Conservation (phyloP, 1,140 invertebrate genomes). For the Drosophila ercepeae region DNA sequence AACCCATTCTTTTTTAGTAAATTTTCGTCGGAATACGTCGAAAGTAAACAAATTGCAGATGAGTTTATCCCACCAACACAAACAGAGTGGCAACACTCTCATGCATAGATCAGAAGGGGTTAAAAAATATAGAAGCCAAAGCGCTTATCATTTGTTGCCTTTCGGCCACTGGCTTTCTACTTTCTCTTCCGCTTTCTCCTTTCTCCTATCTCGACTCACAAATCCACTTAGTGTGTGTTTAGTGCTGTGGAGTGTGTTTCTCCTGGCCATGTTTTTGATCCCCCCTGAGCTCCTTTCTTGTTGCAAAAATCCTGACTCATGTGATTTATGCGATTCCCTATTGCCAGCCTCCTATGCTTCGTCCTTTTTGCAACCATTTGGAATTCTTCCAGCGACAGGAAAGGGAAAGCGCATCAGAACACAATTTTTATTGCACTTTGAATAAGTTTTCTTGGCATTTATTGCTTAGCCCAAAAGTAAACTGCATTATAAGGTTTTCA, state of each 20-base stretch:
- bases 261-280: not conserved
- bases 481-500: constrained; percentile 48
- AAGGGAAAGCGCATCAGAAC: constrained; percentile 3
- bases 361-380: constrained; percentile 39
- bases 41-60: constrained; percentile 83
- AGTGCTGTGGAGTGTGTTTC: constrained; percentile 48
- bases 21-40: constrained; percentile 73
- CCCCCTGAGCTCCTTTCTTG: not conserved
- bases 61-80: constrained; percentile 69
- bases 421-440: constrained; percentile 71
- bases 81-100: constrained; percentile 1
- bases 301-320: constrained; percentile 63
- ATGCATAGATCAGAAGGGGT: constrained; percentile 24
- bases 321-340: constrained; percentile 65
- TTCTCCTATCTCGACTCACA: constrained; percentile 28
- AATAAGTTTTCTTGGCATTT: constrained; percentile 74
- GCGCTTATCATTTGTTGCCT: constrained; percentile 57
- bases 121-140: constrained; percentile 34
- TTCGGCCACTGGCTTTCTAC: constrained; percentile 24
- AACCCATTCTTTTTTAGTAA: constrained; percentile 70
- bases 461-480: constrained; percentile 58
- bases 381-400: constrained; percentile 12
- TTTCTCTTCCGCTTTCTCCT: constrained; percentile 6
- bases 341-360: not conserved
- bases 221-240: constrained; percentile 82